Evolutionary conservation across 2,797 vertebrate genomes (phyloP).

Genomic region (Chelmon rostratus): DNA sequence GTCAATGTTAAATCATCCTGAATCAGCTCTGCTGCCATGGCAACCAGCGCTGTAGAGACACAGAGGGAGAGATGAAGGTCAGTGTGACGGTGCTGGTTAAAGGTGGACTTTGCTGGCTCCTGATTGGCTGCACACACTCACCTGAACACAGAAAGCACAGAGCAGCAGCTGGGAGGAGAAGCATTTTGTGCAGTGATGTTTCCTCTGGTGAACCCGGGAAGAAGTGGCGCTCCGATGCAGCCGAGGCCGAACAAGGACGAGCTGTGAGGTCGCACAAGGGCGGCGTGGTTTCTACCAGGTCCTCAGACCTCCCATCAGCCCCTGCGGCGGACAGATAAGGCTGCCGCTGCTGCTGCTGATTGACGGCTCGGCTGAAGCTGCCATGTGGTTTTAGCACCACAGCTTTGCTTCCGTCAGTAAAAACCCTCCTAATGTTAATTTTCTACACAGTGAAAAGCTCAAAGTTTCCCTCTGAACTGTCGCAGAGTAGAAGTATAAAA

Average conservation of each 20-base stretch:
- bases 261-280: conserved; percentile 45
- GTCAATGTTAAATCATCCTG: conserved; percentile 38
- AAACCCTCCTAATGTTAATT: too few relatives aligned
- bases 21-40: conserved; percentile 36
- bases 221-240: conserved; percentile 48
- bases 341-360: too few relatives aligned
- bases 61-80: conserved; percentile 37
- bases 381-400: too few relatives aligned
- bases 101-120: background rate
- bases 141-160: conserved; percentile 33
- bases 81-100: background rate
- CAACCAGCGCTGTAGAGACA: conserved; percentile 38
- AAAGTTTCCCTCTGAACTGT: too few relatives aligned
- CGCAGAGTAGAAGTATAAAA: too few relatives aligned
- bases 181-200: conserved; percentile 50
- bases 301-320: conserved; percentile 58
- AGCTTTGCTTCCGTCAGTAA: too few relatives aligned
- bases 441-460: too few relatives aligned
- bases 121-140: conserved; percentile 55
- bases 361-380: too few relatives aligned
- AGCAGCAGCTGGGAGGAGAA: conserved; percentile 57
- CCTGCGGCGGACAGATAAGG: conserved; percentile 10
- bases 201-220: conserved; percentile 44
- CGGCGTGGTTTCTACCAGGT: conserved; percentile 35
- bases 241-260: conserved; percentile 48